Conservation (phyloP, 2,888 invertebrate genomes). For the Campoplex capitator region DNA sequence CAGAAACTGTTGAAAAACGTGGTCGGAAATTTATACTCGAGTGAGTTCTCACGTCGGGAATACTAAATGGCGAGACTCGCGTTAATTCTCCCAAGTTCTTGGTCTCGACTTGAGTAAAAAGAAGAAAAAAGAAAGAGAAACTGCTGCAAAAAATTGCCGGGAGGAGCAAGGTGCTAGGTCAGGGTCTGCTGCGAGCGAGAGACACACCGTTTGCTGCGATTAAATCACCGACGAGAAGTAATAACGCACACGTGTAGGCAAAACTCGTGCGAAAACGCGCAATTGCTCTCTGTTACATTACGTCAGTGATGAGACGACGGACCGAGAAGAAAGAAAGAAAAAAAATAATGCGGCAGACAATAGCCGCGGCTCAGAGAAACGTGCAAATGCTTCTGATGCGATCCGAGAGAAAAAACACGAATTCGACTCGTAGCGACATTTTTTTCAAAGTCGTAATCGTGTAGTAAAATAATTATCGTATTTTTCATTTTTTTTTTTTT, state of each 20-base stretch:
- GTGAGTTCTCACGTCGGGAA: conserved; percentile 60
- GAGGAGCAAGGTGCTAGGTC: conserved; percentile 69
- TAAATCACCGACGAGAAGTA: conserved; percentile 64
- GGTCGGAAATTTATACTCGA: conserved; percentile 45
- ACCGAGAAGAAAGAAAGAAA: neutral
- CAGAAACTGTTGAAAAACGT: neutral
- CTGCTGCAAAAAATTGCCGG: conserved; percentile 30
- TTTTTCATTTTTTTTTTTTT: neutral
- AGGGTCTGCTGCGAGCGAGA: conserved; percentile 63
- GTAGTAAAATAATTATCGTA: neutral
- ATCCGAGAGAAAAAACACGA: neutral
- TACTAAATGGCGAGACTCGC: conserved; percentile 44
- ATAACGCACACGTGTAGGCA: conserved; percentile 43
- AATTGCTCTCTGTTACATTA: conserved; percentile 54
- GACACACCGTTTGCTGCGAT: conserved; percentile 59
- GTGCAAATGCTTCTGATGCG: neutral
- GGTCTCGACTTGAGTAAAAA: neutral
- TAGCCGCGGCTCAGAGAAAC: neutral
- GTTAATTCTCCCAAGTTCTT: conserved; percentile 35
- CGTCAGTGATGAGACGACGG: neutral
- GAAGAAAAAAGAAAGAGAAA: conserved; percentile 9
- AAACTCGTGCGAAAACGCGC: conserved; percentile 62
- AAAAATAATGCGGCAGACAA: neutral
- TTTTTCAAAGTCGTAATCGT: neutral
- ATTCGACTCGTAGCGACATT: neutral